Percentiles rank a stretch among this genome's conserved stretches.
Evolutionary conservation across 1,140 invertebrate species (phyloP).

Genomic region (Tetragonula clypearis): DNA sequence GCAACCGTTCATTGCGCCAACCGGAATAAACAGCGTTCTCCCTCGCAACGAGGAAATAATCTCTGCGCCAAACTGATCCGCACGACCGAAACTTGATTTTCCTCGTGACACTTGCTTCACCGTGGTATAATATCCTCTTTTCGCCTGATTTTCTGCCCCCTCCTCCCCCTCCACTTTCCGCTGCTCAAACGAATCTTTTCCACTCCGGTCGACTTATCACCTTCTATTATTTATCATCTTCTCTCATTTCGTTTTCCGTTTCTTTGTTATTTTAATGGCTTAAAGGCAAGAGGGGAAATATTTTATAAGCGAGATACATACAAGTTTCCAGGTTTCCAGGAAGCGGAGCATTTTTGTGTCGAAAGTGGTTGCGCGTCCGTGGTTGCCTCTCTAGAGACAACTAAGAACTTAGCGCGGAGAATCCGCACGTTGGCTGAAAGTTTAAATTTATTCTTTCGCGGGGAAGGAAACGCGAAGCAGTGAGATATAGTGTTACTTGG

Average conservation of each 20-base stretch:
- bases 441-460: background rate
- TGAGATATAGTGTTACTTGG: background rate
- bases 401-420: background rate
- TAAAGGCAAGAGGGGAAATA: background rate
- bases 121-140: too few relatives aligned
- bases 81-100: background rate
- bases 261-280: background rate
- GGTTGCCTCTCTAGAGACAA: background rate
- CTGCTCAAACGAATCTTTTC: background rate
- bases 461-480: background rate
- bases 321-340: background rate
- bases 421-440: background rate
- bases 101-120: background rate
- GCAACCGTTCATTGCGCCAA: background rate
- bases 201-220: too few relatives aligned
- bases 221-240: background rate
- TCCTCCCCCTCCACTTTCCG: background rate
- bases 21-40: background rate
- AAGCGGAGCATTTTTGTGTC: background rate
- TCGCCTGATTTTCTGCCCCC: too few relatives aligned
- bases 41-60: conserved; percentile 5
- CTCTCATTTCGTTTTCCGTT: background rate
- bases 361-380: background rate
- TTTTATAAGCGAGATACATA: background rate
- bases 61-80: background rate